Percentiles rank a stretch among this genome's conserved stretches.
Evolutionary conservation across 2,888 invertebrate genomes (phyloP).

Genomic region (Apodemia zela): DNA sequence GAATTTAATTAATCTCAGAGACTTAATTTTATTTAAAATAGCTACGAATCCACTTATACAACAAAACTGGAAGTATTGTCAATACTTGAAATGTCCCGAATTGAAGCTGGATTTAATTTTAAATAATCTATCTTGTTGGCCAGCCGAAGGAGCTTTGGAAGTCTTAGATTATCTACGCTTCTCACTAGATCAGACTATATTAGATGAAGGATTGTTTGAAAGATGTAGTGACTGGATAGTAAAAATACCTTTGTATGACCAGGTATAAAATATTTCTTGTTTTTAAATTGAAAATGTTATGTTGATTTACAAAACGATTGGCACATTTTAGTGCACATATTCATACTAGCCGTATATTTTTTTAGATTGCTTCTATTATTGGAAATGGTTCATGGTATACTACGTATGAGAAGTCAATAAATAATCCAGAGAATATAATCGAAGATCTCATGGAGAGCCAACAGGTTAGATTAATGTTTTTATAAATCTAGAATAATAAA

Average conservation of each 20-base stretch:
- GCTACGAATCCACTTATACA: constrained; percentile 72
- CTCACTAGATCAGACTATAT: constrained; percentile 52
- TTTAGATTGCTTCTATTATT: constrained; percentile 79
- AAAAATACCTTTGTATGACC: constrained; percentile 83
- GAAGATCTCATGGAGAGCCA: constrained; percentile 78
- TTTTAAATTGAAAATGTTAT: too few relatives aligned
- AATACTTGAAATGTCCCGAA: constrained; percentile 71
- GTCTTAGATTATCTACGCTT: constrained; percentile 74
- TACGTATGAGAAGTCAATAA: constrained; percentile 77
- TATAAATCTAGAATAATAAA: not conserved
- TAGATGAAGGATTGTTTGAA: constrained; percentile 63
- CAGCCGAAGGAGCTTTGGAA: constrained; percentile 76
- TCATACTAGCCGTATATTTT: not conserved
- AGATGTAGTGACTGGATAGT: constrained; percentile 79
- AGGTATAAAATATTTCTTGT: constrained; percentile 53
- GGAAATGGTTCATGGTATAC: constrained; percentile 81
- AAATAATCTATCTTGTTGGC: constrained; percentile 78
- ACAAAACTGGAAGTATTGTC: constrained; percentile 74
- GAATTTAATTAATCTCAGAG: constrained; percentile 78
- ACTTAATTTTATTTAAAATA: constrained; percentile 80
- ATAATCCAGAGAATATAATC: constrained; percentile 75
- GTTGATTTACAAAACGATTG: too few relatives aligned
- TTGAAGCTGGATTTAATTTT: constrained; percentile 74
- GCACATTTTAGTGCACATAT: too few relatives aligned
- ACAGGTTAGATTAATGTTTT: constrained; percentile 49